Conservation (phyloP, 2,888 invertebrate genomes). For the Luffia ferchaultella region DNA sequence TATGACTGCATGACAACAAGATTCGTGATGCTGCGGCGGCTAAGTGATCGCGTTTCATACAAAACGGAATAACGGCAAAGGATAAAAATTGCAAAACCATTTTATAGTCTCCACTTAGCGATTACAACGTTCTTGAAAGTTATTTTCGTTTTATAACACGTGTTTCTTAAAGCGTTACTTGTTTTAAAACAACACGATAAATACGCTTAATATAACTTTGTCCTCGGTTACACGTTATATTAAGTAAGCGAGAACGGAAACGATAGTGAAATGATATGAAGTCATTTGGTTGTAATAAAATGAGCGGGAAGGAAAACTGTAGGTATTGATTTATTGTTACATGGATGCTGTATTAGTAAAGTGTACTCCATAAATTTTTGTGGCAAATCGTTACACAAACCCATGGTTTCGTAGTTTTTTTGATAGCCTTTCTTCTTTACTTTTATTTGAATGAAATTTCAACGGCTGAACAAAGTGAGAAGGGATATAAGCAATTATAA, state of each 20-base stretch:
- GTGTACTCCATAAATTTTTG: too few relatives aligned
- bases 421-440: too few relatives aligned
- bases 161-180: background rate
- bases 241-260: background rate
- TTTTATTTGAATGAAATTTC: too few relatives aligned
- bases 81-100: background rate
- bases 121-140: background rate
- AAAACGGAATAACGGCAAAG: background rate
- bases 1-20: background rate
- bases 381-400: too few relatives aligned
- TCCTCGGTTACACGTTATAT: background rate
- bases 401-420: too few relatives aligned
- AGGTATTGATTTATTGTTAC: too few relatives aligned
- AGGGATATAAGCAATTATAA: too few relatives aligned
- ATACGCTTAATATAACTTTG: background rate
- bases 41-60: background rate
- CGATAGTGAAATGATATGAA: background rate
- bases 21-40: background rate
- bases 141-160: background rate
- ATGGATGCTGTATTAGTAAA: too few relatives aligned
- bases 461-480: too few relatives aligned
- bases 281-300: too few relatives aligned
- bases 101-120: background rate
- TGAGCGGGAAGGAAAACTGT: too few relatives aligned
- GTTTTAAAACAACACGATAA: background rate